Percentiles rank a stretch among this genome's conserved stretches.
Evolutionary conservation across 2,797 vertebrate species (phyloP).

Genomic region (Prionace glauca): DNA sequence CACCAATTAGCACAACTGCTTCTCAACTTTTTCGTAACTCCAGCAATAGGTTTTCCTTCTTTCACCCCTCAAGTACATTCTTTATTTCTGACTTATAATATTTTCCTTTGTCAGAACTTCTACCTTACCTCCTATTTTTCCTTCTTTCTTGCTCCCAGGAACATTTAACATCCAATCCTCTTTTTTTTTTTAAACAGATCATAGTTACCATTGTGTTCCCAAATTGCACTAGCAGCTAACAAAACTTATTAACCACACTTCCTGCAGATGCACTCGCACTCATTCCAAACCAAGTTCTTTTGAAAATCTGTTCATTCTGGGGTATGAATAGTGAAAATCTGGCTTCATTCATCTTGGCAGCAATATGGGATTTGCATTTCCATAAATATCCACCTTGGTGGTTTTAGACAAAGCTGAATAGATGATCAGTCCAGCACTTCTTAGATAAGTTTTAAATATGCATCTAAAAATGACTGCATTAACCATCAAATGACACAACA

Average conservation of each 20-base stretch:
- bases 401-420: constrained; percentile 31
- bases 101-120: not conserved
- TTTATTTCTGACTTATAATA: not conserved
- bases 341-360: constrained; percentile 45
- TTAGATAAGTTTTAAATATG: constrained; percentile 12
- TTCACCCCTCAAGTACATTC: not conserved
- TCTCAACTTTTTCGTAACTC: not conserved
- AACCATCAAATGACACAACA: constrained; percentile 36
- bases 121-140: not conserved
- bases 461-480: constrained; percentile 32
- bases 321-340: constrained; percentile 39
- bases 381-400: constrained; percentile 34
- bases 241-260: not conserved
- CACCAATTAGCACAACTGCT: not conserved
- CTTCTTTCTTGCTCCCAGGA: not conserved
- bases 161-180: not conserved
- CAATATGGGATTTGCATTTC: constrained; percentile 39
- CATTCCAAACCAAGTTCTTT: not conserved
- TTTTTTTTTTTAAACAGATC: not conserved
- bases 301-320: not conserved
- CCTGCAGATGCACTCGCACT: not conserved
- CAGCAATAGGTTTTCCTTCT: not conserved
- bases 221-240: not conserved
- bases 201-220: not conserved
- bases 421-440: constrained; percentile 14